Base-by-base conservation (phyloP, 2,888 invertebrate genomes). In the Cataglyphis rosenhaueri region DNA sequence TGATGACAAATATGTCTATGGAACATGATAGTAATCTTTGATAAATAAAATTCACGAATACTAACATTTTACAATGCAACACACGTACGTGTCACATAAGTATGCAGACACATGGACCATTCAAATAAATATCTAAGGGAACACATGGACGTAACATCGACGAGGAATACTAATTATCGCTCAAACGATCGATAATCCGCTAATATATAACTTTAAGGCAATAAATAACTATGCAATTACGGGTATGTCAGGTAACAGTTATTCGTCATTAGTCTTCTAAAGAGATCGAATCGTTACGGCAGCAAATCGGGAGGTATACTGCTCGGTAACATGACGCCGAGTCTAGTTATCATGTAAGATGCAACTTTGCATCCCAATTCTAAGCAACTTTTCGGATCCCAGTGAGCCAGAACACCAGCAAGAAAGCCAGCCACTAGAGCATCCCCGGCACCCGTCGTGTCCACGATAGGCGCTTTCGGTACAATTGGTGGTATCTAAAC, bases 401-500 rank as follows among this genome's bases (percentile, higher is more conserved):
- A 91, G 15, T 89, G 88, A 21, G 90, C 91, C 73, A 94, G 88
- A 48, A 94, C 84, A 29, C 94, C 94, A 18, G 94, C 93, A 62
- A 95, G 81, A 83, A 95, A 95, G 9, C 95, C 95, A 74, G 95
- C 94, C 15, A 94, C 94, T 55, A 95, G 89, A 61, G 95, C 91
- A 89, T 95, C 95, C 15, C 95, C 95, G 55, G 95, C 95, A 57
- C 95, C 95, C 15, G 94, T 94, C 18, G 95, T 95, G 85, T 95
- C 95, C 44, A 91, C 59, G 41, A 93, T 84, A 62, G 92, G 90
- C 57, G 76, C 83, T 48, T 84, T 91, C 41, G 93, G 92, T 82
- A 86, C 82, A 52, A 89, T 86, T 4, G 94, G 93, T 41, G 88
- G 84, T 55, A 93, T 91, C 92, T 92, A 44, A 52, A 52, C 1